phyloP scores from a whole-genome alignment of 2,113 vertebrate genomes.

The Serilophus lunatus region DNA sequence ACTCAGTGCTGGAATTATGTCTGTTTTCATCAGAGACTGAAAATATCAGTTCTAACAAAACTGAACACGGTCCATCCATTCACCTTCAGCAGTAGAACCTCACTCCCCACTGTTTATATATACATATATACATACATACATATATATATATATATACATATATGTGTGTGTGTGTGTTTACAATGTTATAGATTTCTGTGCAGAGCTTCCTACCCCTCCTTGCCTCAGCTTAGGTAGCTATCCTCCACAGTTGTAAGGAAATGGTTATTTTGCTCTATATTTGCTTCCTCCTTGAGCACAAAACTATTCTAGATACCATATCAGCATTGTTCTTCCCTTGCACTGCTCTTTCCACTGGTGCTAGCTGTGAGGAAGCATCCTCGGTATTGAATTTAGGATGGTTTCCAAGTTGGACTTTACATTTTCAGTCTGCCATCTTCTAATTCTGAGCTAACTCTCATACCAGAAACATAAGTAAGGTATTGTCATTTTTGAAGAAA shows the following conservation, averaged over 20 bases:
- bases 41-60: background rate
- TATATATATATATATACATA: background rate
- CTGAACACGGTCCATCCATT: background rate
- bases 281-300: background rate
- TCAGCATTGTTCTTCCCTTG: background rate
- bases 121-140: background rate
- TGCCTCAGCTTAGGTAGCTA: background rate
- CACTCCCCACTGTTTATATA: background rate
- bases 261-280: background rate
- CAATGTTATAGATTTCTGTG: no score
- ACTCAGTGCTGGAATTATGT: background rate
- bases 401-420: background rate
- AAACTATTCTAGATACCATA: background rate
- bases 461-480: background rate
- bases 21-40: background rate
- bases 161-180: no score
- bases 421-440: background rate
- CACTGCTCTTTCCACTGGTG: background rate
- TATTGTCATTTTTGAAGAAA: background rate
- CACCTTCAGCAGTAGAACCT: background rate
- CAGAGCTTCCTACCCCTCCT: background rate
- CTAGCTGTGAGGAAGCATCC: background rate
- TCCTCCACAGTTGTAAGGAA: background rate
- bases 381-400: background rate
- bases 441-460: background rate